Percentiles rank a stretch among this genome's conserved stretches.
phyloP scores from a whole-genome alignment of 1,140 invertebrate species.

The Panagrolaimus sp. region DNA sequence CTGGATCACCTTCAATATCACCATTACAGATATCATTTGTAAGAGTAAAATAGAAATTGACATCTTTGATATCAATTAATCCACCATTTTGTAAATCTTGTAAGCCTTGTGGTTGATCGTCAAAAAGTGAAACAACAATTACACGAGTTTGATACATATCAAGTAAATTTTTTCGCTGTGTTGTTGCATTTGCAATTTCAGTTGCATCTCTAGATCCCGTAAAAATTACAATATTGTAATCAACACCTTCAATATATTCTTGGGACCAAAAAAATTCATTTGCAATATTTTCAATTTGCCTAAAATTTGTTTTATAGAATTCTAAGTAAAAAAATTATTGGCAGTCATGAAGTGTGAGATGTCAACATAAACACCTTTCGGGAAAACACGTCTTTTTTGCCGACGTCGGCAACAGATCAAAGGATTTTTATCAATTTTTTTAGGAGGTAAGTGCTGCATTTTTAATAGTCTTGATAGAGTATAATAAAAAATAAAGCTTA shows the following conservation, averaged over 20 bases:
- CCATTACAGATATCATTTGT: background rate
- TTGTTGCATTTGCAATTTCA: background rate
- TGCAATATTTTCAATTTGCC: background rate
- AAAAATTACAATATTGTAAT: background rate
- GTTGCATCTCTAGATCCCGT: background rate
- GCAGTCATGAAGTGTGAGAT: too few relatives aligned
- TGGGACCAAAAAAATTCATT: slow-evolving; percentile 5
- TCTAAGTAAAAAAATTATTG: too few relatives aligned
- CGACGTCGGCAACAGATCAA: too few relatives aligned
- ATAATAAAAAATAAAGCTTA: too few relatives aligned
- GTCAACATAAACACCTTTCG: too few relatives aligned
- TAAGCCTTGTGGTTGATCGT: background rate
- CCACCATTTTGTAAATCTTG: slow-evolving; percentile 4
- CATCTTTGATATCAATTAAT: background rate
- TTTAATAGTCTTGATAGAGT: too few relatives aligned
- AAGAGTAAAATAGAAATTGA: background rate
- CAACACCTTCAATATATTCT: background rate
- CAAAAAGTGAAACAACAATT: background rate
- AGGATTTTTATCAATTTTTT: too few relatives aligned
- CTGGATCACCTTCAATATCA: background rate
- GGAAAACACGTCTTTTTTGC: too few relatives aligned
- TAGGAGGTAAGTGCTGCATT: too few relatives aligned
- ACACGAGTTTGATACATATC: background rate
- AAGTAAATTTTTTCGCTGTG: background rate
- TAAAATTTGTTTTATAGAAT: too few relatives aligned